Percentiles rank a stretch among this genome's conserved stretches.
Conservation (phyloP, 2,797 vertebrate genomes). For the Orestias chungarensis region DNA sequence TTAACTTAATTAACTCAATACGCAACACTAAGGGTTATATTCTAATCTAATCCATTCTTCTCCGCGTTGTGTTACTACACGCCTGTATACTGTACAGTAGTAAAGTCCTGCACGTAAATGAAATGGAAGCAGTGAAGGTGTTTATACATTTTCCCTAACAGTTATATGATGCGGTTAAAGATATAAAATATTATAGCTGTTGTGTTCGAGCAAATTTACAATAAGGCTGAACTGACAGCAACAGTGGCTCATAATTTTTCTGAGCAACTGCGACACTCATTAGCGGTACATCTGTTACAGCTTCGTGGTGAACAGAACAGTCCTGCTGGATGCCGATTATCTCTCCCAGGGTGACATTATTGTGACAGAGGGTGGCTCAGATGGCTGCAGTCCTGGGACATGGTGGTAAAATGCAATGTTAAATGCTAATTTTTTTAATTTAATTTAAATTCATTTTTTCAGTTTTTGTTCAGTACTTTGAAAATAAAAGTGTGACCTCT, state of each 20-base stretch:
- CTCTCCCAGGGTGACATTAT: conserved; percentile 38
- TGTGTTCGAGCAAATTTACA: conserved; percentile 9
- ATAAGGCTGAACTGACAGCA: not conserved
- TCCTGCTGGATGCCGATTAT: conserved; percentile 14
- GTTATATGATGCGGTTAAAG: not conserved
- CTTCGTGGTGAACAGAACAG: conserved; percentile 1
- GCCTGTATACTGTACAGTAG: not conserved
- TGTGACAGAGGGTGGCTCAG: conserved; percentile 34
- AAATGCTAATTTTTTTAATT: too few relatives aligned
- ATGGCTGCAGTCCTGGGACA: conserved; percentile 23
- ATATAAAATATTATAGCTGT: not conserved
- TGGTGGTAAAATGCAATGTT: conserved; percentile 2
- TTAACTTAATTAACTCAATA: not conserved
- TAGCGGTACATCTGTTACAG: conserved; percentile 14
- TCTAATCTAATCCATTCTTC: not conserved
- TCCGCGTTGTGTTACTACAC: not conserved
- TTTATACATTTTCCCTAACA: not conserved
- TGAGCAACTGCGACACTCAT: conserved; percentile 3
- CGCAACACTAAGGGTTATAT: not conserved
- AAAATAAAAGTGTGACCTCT: conserved; percentile 62
- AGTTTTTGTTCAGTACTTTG: conserved; percentile 15
- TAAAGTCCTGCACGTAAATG: not conserved
- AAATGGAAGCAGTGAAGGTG: not conserved
- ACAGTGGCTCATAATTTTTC: conserved; percentile 4
- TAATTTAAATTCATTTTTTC: conserved; percentile 49